These are phyloP conservation scores for Hippocampus mohnikei DNA, from an alignment of 2,113 vertebrate species.

Conservation along the genomic window DNA sequence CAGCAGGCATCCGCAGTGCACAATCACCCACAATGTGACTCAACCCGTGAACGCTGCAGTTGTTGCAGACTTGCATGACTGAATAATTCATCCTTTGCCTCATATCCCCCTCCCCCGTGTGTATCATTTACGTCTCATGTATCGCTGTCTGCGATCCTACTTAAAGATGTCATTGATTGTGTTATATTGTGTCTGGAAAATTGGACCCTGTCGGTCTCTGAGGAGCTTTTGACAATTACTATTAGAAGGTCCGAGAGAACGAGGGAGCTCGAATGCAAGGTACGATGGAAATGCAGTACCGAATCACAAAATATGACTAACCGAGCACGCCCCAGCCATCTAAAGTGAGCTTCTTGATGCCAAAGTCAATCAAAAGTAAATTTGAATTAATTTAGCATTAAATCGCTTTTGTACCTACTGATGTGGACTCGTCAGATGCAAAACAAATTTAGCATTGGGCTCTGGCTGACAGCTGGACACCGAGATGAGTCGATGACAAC, in stretches of 20 bases:
- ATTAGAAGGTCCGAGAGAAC: neutral
- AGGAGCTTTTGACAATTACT: neutral
- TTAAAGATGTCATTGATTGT: neutral
- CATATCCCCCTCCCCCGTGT: neutral
- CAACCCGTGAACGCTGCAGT: neutral
- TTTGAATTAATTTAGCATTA: too few species aligned
- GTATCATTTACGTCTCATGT: neutral
- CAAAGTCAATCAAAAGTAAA: too few species aligned
- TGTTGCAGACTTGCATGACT: neutral
- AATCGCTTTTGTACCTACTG: too few species aligned
- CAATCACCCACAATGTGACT: neutral
- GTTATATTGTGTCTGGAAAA: neutral
- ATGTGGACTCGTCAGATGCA: neutral
- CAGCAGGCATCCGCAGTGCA: conserved; percentile 16
- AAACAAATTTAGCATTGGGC: neutral
- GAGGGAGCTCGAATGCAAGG: neutral
- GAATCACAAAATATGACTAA: too few species aligned
- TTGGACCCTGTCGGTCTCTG: neutral
- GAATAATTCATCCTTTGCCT: neutral
- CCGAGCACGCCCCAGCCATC: too few species aligned
- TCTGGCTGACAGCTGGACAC: neutral
- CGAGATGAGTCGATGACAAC: neutral
- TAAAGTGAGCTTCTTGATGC: too few species aligned
- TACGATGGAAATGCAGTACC: too few species aligned
- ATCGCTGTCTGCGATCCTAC: neutral